Percentiles rank a stretch among this genome's conserved stretches.
phyloP scores from a whole-genome alignment of 2,113 vertebrate species.

The Isurus oxyrinchus region DNA sequence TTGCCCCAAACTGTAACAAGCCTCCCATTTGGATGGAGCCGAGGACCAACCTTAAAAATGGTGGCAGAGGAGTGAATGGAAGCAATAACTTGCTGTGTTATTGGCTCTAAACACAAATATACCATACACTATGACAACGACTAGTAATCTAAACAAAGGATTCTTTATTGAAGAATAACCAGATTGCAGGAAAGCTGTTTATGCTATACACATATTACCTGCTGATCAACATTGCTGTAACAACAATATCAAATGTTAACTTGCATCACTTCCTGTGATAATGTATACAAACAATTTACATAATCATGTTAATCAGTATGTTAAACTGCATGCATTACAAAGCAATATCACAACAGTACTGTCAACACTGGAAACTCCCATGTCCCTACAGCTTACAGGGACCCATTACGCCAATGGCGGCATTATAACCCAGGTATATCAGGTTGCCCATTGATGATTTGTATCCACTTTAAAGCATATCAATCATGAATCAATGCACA shows the following conservation, averaged over 20 bases:
- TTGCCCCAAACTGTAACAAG: not conserved
- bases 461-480: not conserved
- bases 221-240: not conserved
- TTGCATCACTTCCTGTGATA: not conserved
- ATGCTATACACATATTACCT: not conserved
- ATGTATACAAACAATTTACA: not conserved
- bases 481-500: not conserved
- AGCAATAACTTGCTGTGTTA: not conserved
- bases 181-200: not conserved
- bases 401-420: not conserved
- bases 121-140: not conserved
- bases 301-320: not conserved
- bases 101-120: not conserved
- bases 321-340: not conserved
- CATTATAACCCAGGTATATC: not conserved
- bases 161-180: not conserved
- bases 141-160: not conserved
- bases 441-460: not conserved
- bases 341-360: not conserved
- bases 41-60: not conserved
- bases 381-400: not conserved
- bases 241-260: not conserved
- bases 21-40: not conserved
- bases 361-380: not conserved
- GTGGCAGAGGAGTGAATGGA: not conserved